Conservation (phyloP, 2,797 vertebrate species). For the Rhinichthys osculus region DNA sequence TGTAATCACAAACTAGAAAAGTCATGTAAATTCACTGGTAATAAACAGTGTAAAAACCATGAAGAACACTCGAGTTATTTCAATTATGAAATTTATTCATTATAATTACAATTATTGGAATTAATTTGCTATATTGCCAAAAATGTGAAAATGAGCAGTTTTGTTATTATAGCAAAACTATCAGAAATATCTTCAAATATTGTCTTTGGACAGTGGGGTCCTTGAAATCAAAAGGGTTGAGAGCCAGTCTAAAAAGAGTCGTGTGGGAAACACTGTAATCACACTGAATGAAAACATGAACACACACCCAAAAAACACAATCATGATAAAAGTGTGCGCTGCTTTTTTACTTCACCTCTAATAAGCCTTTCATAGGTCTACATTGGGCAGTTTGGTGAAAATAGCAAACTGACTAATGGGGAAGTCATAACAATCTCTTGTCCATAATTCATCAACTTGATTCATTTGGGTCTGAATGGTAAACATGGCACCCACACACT, state of each 20-base stretch:
- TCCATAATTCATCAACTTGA: constrained; percentile 65
- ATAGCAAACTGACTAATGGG: constrained; percentile 33
- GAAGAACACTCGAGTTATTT: background rate
- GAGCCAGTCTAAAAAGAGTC: background rate
- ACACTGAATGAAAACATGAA: constrained; percentile 44
- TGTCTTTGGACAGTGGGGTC: background rate
- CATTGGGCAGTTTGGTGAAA: constrained; percentile 15
- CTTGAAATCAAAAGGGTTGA: background rate
- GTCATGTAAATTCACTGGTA: background rate
- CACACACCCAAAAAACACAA: constrained; percentile 30
- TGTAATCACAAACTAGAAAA: background rate
- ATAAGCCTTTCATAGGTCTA: constrained; percentile 14
- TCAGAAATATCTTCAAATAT: background rate
- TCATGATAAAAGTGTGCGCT: background rate
- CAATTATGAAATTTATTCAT: background rate
- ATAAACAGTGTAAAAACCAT: background rate
- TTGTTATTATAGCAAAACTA: background rate
- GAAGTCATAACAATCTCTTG: constrained; percentile 63
- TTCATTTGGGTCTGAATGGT: constrained; percentile 65
- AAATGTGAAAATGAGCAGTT: background rate
- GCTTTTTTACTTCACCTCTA: constrained; percentile 9
- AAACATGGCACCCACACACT: constrained; percentile 61
- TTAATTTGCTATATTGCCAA: background rate
- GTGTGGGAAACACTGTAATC: constrained; percentile 11
- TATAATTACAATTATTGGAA: background rate